Percentiles rank a stretch among this genome's conserved stretches.
phyloP scores from a whole-genome alignment of 2,113 vertebrate species.

The Malurus melanocephalus region DNA sequence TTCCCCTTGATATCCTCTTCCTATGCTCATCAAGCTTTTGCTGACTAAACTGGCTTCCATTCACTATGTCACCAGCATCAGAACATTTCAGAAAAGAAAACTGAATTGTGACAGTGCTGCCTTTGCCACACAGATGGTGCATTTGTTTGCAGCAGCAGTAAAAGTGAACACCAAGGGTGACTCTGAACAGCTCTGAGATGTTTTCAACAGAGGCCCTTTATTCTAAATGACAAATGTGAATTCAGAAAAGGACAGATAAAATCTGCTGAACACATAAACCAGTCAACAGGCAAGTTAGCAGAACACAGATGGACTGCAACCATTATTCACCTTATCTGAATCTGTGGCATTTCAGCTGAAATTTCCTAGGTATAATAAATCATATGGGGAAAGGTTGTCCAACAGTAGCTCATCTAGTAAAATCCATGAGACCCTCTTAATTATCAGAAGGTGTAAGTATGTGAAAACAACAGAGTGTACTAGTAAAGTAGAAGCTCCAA shows the following conservation, averaged over 20 bases:
- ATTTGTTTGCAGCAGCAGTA: slow-evolving; percentile 38
- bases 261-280: slow-evolving; percentile 37
- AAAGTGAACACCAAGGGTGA: slow-evolving; percentile 1
- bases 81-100: slow-evolving; percentile 13
- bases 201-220: slow-evolving; percentile 36
- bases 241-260: slow-evolving; percentile 44
- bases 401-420: background rate
- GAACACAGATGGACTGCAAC: slow-evolving; percentile 8
- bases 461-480: background rate
- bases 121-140: slow-evolving; percentile 28
- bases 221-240: slow-evolving; percentile 41
- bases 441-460: background rate
- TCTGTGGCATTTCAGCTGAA: background rate
- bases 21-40: background rate
- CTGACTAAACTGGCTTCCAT: slow-evolving; percentile 15
- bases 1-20: background rate
- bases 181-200: slow-evolving; percentile 15
- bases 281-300: slow-evolving; percentile 15
- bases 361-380: slow-evolving; percentile 18
- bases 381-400: background rate
- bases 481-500: background rate
- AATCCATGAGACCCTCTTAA: background rate
- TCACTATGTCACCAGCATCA: slow-evolving; percentile 7
- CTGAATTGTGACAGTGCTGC: slow-evolving; percentile 17
- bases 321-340: slow-evolving; percentile 30